These are phyloP conservation scores for Dryoscopus gambensis DNA, from an alignment of 2,113 vertebrate genomes.

Conservation along the genomic window DNA sequence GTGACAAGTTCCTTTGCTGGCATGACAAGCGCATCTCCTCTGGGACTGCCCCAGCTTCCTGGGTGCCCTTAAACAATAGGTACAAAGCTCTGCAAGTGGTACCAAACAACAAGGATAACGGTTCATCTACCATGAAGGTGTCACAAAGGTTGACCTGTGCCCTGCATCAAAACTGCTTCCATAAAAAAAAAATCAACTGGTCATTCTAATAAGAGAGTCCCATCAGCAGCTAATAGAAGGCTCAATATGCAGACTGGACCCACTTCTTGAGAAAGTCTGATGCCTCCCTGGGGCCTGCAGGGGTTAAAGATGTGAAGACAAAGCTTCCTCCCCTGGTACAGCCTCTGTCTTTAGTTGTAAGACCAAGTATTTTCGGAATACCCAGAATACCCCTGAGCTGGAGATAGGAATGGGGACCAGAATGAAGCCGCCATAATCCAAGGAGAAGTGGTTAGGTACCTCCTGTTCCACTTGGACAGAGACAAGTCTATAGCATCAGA, in stretches of 20 bases:
- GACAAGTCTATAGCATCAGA: background rate
- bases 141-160: background rate
- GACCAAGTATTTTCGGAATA: background rate
- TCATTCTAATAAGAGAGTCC: background rate
- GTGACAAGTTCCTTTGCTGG: background rate
- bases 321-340: background rate
- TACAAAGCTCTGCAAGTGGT: background rate
- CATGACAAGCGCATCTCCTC: accelerated
- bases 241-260: too few species aligned
- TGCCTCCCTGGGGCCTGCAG: background rate
- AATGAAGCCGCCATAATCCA: background rate
- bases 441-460: background rate
- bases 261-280: background rate
- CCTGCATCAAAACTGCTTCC: background rate
- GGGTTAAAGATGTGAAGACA: background rate
- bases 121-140: background rate
- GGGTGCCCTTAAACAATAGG: background rate
- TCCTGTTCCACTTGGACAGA: background rate
- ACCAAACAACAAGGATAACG: background rate
- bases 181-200: background rate
- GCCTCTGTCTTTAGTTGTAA: background rate
- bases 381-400: background rate
- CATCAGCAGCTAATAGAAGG: background rate
- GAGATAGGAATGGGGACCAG: background rate
- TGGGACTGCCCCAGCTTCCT: background rate